Evolutionary conservation across 2,113 vertebrate genomes (phyloP).

Genomic region (Saimiri boliviensis): DNA sequence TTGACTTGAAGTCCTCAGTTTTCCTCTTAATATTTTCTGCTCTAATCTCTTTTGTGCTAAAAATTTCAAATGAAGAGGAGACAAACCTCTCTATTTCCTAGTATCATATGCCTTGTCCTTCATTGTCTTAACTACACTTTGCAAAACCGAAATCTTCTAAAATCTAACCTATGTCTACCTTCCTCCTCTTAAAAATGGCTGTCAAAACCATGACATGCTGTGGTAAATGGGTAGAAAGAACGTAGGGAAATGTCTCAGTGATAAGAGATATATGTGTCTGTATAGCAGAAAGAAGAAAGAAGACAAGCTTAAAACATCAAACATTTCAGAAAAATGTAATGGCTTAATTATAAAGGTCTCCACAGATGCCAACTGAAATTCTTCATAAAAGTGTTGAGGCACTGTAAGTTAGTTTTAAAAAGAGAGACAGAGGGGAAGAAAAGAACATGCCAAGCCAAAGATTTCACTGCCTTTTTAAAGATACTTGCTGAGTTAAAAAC

Average conservation of each 20-base stretch:
- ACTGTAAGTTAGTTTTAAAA: not conserved
- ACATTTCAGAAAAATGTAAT: slow-evolving; percentile 30
- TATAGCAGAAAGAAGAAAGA: not conserved
- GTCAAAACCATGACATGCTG: not conserved
- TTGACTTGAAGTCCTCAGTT: not conserved
- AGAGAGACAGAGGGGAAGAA: not conserved
- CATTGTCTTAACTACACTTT: not conserved
- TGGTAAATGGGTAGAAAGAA: slow-evolving; percentile 33
- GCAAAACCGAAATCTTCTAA: not conserved
- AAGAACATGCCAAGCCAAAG: not conserved
- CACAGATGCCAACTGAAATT: not conserved
- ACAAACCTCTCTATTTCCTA: not conserved
- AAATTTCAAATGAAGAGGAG: not conserved
- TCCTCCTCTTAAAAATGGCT: slow-evolving; percentile 42
- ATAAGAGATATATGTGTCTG: not conserved
- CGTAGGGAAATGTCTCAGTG: not conserved
- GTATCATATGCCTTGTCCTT: not conserved
- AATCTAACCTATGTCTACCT: slow-evolving; percentile 7
- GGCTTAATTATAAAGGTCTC: slow-evolving; percentile 55
- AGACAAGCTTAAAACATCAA: slow-evolving; percentile 28
- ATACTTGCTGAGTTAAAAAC: not conserved
- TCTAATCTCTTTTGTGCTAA: not conserved
- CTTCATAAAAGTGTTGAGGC: slow-evolving; percentile 50
- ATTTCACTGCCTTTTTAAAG: slow-evolving; percentile 12
- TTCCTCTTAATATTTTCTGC: not conserved